These are phyloP conservation scores for Ceratitis capitata DNA, from an alignment of 1,140 invertebrate genomes.

Conservation along the genomic window DNA sequence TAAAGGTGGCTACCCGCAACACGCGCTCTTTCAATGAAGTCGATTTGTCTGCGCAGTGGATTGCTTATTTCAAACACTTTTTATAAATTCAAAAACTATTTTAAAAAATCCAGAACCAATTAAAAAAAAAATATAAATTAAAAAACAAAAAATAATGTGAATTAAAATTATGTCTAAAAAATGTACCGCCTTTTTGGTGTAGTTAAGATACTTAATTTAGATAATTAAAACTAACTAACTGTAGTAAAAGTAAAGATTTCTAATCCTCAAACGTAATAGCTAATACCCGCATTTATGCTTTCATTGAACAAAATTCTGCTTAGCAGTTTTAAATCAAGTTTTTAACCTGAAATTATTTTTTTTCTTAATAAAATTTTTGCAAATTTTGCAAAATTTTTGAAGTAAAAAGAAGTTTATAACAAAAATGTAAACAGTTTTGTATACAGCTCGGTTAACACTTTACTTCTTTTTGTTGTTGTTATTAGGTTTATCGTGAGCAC, in stretches of 20 bases:
- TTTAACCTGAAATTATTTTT: background rate
- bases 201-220: background rate
- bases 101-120: too few relatives aligned
- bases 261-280: background rate
- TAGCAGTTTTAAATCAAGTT: background rate
- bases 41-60: too few relatives aligned
- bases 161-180: background rate
- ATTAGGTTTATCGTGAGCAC: too few relatives aligned
- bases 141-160: background rate
- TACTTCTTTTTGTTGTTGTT: background rate
- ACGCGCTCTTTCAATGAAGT: background rate
- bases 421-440: background rate
- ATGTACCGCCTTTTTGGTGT: background rate
- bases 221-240: background rate
- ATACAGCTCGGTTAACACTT: background rate
- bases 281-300: background rate
- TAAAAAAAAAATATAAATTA: too few relatives aligned
- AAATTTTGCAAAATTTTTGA: background rate
- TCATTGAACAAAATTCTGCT: background rate
- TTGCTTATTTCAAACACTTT: too few relatives aligned
- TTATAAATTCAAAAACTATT: too few relatives aligned
- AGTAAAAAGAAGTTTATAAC: background rate
- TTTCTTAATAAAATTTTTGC: too few relatives aligned
- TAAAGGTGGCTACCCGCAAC: too few relatives aligned
- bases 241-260: background rate